Evolutionary conservation across 2,888 invertebrate genomes (phyloP).

Genomic region (Apamea anceps): DNA sequence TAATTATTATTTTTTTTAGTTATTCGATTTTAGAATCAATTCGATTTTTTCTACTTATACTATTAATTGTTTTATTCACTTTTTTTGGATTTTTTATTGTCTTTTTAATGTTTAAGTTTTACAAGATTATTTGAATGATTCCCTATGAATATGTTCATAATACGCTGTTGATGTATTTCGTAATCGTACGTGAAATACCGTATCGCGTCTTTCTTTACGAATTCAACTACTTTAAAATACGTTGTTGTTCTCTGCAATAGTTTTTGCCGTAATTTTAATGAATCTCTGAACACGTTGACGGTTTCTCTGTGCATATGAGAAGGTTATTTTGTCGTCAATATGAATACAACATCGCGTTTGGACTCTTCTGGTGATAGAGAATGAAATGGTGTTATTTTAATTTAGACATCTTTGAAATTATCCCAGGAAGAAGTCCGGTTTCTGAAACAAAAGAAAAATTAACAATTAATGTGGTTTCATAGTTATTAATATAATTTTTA

Average conservation of each 20-base stretch:
- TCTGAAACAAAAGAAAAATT: slow-evolving; percentile 59
- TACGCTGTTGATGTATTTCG: slow-evolving; percentile 84
- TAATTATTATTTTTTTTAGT: not conserved
- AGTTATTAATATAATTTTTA: no score
- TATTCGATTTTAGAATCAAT: slow-evolving; percentile 38
- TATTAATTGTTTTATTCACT: slow-evolving; percentile 49
- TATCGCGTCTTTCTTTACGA: slow-evolving; percentile 88
- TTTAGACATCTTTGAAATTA: slow-evolving; percentile 49
- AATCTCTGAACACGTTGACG: slow-evolving; percentile 85
- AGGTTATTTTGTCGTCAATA: slow-evolving; percentile 58
- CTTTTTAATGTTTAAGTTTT: slow-evolving; percentile 80
- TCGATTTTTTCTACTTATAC: slow-evolving; percentile 61
- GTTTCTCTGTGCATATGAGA: slow-evolving; percentile 87
- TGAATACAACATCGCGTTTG: slow-evolving; percentile 39
- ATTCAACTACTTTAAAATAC: slow-evolving; percentile 87
- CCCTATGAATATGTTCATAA: slow-evolving; percentile 88
- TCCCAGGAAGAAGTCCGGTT: slow-evolving; percentile 1
- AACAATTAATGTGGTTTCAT: not conserved
- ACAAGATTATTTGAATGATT: slow-evolving; percentile 86
- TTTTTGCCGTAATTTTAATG: slow-evolving; percentile 86
- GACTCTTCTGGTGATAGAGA: not conserved
- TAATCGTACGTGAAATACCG: slow-evolving; percentile 87
- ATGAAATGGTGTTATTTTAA: slow-evolving; percentile 42
- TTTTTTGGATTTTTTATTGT: slow-evolving; percentile 69
- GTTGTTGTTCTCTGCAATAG: slow-evolving; percentile 84